Evolutionary conservation across 2,888 invertebrate species (phyloP).

Genomic region (Caenorhabditis sp.): DNA sequence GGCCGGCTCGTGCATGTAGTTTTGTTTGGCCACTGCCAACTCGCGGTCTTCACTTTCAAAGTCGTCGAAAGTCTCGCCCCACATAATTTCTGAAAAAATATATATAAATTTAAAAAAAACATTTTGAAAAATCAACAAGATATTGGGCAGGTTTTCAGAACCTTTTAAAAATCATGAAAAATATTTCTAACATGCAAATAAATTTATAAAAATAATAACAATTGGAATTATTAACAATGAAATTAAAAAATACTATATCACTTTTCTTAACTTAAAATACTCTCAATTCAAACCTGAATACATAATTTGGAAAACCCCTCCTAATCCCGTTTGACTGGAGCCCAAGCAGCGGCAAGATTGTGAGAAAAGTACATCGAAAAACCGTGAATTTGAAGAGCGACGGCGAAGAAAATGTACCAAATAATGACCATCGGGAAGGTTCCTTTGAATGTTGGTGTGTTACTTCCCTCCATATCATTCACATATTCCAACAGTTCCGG

Average conservation of each 20-base stretch:
- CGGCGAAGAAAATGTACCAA: constrained; percentile 69
- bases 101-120: not conserved
- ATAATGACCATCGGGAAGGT: constrained; percentile 69
- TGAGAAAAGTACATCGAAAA: constrained; percentile 67
- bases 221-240: constrained; percentile 2
- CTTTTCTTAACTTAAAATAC: constrained; percentile 8
- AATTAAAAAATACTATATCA: not conserved
- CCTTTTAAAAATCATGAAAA: not conserved
- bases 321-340: constrained; percentile 49
- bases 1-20: constrained; percentile 52
- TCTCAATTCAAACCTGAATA: constrained; percentile 1
- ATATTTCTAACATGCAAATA: not conserved
- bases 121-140: too few species aligned
- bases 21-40: constrained; percentile 45
- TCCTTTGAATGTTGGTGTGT: constrained; percentile 67
- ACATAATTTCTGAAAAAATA: constrained; percentile 28
- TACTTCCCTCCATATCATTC: constrained; percentile 54
- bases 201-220: too few species aligned
- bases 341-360: constrained; percentile 60
- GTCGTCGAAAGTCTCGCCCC: constrained; percentile 51
- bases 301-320: not conserved
- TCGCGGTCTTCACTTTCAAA: constrained; percentile 47
- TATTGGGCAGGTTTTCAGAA: too few species aligned
- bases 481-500: constrained; percentile 66
- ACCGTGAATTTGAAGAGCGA: constrained; percentile 67